These are phyloP conservation scores for Bettongia penicillata DNA, from an alignment of 2,113 vertebrate species.

Conservation along the genomic window DNA sequence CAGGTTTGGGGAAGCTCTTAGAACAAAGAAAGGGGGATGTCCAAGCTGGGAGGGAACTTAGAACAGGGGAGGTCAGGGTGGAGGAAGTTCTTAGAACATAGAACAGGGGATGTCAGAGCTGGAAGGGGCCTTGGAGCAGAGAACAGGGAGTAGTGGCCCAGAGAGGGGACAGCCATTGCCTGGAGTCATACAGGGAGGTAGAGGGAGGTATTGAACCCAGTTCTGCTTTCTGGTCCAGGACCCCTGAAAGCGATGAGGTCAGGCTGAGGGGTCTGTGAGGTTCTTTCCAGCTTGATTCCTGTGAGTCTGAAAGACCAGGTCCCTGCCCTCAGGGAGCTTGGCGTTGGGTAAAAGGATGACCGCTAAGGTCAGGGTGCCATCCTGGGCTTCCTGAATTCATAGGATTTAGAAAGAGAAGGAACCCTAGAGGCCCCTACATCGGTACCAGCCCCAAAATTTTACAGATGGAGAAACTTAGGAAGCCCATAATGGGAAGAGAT, in stretches of 20 bases:
- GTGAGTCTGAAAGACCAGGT: background rate
- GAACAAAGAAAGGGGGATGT: background rate
- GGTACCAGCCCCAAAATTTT: too few relatives aligned
- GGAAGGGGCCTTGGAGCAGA: background rate
- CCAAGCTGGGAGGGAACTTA: too few relatives aligned
- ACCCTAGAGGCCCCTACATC: too few relatives aligned
- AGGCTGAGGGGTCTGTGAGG: background rate
- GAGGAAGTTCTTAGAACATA: too few relatives aligned
- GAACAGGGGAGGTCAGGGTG: too few relatives aligned
- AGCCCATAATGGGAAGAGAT: background rate
- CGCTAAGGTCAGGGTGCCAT: too few relatives aligned
- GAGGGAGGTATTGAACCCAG: background rate
- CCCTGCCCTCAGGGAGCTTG: background rate
- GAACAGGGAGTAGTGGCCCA: background rate
- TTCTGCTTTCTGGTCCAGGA: background rate
- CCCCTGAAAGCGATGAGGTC: background rate
- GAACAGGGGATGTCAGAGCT: background rate
- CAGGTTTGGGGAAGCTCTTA: too few relatives aligned
- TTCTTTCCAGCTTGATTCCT: background rate
- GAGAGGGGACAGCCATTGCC: background rate
- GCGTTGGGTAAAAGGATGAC: background rate
- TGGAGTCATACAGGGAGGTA: background rate
- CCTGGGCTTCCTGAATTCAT: too few relatives aligned
- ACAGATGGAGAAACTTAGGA: background rate
- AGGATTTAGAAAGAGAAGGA: background rate